These are phyloP conservation scores for Damaliscus lunatus DNA, from an alignment of 2,113 vertebrate species.

Conservation along the genomic window DNA sequence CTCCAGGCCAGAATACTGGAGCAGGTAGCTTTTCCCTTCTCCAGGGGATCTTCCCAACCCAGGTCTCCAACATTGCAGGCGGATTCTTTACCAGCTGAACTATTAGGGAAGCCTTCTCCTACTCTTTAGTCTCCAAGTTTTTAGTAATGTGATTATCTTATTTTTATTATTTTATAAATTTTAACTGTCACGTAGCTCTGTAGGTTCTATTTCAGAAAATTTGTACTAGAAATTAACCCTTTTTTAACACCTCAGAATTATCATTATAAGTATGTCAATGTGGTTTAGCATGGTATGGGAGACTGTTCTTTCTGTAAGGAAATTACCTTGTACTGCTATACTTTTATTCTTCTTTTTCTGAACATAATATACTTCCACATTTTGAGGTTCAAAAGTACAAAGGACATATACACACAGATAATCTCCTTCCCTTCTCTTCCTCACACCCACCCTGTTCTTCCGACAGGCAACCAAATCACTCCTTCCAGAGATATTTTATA, in stretches of 20 bases:
- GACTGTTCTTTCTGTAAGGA: neutral
- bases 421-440: neutral
- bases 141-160: neutral
- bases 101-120: neutral
- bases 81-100: neutral
- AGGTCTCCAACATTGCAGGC: neutral
- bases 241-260: neutral
- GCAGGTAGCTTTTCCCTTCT: neutral
- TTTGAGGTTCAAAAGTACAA: neutral
- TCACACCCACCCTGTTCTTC: neutral
- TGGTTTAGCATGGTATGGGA: neutral
- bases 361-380: neutral
- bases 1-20: neutral
- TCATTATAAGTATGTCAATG: neutral
- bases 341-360: neutral
- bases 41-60: neutral
- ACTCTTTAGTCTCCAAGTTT: constrained; percentile 4
- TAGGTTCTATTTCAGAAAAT: neutral
- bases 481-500: neutral
- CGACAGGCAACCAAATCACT: neutral
- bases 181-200: neutral
- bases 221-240: neutral
- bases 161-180: constrained; percentile 33
- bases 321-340: neutral
- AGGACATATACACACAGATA: neutral